phyloP scores from a whole-genome alignment of 2,797 vertebrate species.

The Notoglanidium macrostoma region DNA sequence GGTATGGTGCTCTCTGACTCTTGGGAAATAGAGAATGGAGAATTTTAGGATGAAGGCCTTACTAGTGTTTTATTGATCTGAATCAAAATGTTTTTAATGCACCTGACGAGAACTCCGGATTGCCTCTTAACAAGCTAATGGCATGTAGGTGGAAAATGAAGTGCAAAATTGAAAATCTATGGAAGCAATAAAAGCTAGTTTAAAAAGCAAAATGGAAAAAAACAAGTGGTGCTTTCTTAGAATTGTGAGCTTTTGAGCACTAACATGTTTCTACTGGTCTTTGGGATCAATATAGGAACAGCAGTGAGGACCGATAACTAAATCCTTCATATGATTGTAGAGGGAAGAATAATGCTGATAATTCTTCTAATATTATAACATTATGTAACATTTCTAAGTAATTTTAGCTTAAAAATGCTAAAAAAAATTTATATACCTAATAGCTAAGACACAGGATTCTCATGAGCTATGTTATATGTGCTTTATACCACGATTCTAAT shows the following conservation, averaged over 20 bases:
- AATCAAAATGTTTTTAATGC: constrained; percentile 59
- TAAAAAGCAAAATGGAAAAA: constrained; percentile 34
- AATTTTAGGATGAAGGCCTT: constrained; percentile 37
- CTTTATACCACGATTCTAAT: background rate
- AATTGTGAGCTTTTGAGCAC: constrained; percentile 5
- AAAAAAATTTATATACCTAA: too few relatives aligned
- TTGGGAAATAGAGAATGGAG: constrained; percentile 23
- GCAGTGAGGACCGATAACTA: background rate
- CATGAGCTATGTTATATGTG: background rate
- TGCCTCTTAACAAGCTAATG: constrained; percentile 51
- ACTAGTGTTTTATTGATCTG: constrained; percentile 53
- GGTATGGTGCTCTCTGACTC: background rate
- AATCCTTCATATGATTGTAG: background rate
- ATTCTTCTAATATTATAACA: background rate
- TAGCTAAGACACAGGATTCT: background rate
- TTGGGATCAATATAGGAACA: background rate
- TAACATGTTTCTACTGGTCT: background rate
- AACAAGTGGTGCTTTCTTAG: constrained; percentile 16
- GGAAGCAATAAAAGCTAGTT: constrained; percentile 9
- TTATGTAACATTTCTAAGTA: too few relatives aligned
- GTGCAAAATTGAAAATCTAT: constrained; percentile 50
- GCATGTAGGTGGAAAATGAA: constrained; percentile 31
- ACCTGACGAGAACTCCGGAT: constrained; percentile 47
- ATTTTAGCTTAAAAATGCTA: too few relatives aligned
- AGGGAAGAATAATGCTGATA: background rate